phyloP scores from a whole-genome alignment of 2,888 invertebrate genomes.

The Ophioninae sp. region DNA sequence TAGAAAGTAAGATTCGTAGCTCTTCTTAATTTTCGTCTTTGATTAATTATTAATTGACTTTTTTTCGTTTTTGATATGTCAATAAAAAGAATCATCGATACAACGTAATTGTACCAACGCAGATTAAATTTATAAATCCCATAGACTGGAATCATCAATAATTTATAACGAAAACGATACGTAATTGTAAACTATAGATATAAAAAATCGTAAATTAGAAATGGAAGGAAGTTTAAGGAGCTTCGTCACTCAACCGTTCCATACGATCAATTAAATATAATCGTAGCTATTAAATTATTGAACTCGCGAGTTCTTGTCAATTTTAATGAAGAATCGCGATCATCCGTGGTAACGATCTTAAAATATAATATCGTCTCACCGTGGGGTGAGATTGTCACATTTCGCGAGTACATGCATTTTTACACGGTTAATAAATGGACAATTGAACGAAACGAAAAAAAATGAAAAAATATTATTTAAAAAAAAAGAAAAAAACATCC shows the following conservation, averaged over 20 bases:
- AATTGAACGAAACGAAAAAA: not conserved
- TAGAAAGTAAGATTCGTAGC: conserved; percentile 33
- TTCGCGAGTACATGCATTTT: conserved; percentile 50
- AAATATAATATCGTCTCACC: conserved; percentile 25
- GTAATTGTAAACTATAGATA: conserved; percentile 35
- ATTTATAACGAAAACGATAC: conserved; percentile 51
- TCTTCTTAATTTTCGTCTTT: not conserved
- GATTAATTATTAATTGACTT: not conserved
- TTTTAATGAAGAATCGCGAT: conserved; percentile 60
- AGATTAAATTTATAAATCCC: conserved; percentile 64
- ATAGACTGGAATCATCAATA: conserved; percentile 63
- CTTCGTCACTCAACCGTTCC: conserved; percentile 73
- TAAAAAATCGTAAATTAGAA: conserved; percentile 33
- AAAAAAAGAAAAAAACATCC: not conserved
- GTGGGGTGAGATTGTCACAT: conserved; percentile 58
- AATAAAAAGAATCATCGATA: conserved; percentile 59
- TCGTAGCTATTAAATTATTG: conserved; percentile 61
- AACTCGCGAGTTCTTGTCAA: conserved; percentile 62
- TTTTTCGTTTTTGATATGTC: conserved; percentile 30
- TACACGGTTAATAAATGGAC: conserved; percentile 42
- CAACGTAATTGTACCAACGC: conserved; percentile 64
- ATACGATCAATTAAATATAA: conserved; percentile 75
- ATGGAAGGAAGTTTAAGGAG: conserved; percentile 44
- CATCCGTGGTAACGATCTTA: conserved; percentile 38
- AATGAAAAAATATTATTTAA: not conserved